A percentile compares a stretch with the other conserved stretches of the same genome.
phyloP scores from a whole-genome alignment of 2,113 vertebrate genomes.

The Calonectris borealis region DNA sequence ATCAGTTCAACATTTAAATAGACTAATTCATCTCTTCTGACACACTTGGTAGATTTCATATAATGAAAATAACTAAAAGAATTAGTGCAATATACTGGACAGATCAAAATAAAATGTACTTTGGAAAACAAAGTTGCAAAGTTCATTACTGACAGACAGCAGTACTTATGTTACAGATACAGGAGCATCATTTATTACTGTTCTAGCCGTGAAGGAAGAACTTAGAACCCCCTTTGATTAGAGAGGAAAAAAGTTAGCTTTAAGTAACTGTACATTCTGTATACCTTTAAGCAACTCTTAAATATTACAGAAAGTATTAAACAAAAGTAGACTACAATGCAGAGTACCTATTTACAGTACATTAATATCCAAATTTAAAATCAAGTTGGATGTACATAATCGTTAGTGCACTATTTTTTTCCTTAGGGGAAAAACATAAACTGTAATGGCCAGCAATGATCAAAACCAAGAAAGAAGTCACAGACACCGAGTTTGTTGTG shows the following conservation, averaged over 20 bases:
- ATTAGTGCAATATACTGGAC: slow-evolving; percentile 83
- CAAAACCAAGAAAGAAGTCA: slow-evolving; percentile 66
- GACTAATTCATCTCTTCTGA: slow-evolving; percentile 79
- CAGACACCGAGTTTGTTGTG: slow-evolving; percentile 67
- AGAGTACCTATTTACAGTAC: slow-evolving; percentile 98
- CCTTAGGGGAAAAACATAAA: slow-evolving; percentile 63
- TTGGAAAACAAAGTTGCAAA: slow-evolving; percentile 77
- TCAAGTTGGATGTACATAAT: slow-evolving; percentile 80
- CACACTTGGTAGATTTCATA: slow-evolving; percentile 80
- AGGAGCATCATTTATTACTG: slow-evolving; percentile 88
- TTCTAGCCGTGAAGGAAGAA: slow-evolving; percentile 84
- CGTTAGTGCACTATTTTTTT: slow-evolving; percentile 74
- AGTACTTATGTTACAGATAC: slow-evolving; percentile 82
- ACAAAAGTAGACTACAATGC: slow-evolving; percentile 92
- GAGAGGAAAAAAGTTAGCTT: slow-evolving; percentile 76
- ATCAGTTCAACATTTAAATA: slow-evolving; percentile 80
- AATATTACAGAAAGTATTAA: slow-evolving; percentile 93
- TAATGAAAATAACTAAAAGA: slow-evolving; percentile 82
- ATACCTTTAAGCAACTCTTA: slow-evolving; percentile 84
- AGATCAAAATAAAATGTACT: slow-evolving; percentile 79
- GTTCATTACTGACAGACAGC: slow-evolving; percentile 76
- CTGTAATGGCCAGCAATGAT: slow-evolving; percentile 70
- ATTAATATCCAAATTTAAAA: slow-evolving; percentile 81
- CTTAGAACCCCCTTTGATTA: slow-evolving; percentile 70
- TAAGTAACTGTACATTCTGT: slow-evolving; percentile 93